Conservation (phyloP, 2,113 vertebrate genomes). For the Microtus ochrogaster region DNA sequence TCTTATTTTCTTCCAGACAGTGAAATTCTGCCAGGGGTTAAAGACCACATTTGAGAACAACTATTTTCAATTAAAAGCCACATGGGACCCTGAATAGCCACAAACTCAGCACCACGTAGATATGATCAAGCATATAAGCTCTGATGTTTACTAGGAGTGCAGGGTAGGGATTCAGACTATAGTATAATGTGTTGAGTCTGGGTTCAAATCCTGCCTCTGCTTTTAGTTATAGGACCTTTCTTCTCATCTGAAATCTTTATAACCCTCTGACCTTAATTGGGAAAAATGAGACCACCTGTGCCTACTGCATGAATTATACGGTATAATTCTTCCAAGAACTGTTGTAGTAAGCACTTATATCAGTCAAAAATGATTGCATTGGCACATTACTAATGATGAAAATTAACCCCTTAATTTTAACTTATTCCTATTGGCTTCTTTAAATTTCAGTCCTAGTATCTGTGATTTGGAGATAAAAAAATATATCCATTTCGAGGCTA, state of each 20-base stretch:
- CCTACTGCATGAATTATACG: conserved; percentile 9
- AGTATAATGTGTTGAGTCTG: not conserved
- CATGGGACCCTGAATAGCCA: not conserved
- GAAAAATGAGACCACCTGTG: not conserved
- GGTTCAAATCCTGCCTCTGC: not conserved
- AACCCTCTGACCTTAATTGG: not conserved
- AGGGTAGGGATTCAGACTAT: fast-evolving
- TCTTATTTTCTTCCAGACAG: conserved; percentile 9
- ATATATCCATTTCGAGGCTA: not conserved
- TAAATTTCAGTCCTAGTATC: not conserved
- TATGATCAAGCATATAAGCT: not conserved
- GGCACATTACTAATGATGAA: not conserved
- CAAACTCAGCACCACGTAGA: not conserved
- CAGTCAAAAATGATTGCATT: not conserved
- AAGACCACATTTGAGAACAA: not conserved
- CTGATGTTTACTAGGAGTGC: not conserved
- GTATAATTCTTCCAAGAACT: not conserved
- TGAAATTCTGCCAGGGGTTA: not conserved
- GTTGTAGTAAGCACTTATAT: not conserved
- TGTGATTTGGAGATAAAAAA: conserved; percentile 27
- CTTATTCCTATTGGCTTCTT: not conserved
- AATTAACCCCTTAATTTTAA: not conserved
- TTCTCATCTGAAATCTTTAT: not conserved
- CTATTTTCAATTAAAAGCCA: conserved; percentile 16
- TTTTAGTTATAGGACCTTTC: not conserved